Evolutionary conservation across 1,140 invertebrate species (phyloP), one percentile per base, ranked within the genome.

Genomic region (Belonocnema kinseyi): DNA sequence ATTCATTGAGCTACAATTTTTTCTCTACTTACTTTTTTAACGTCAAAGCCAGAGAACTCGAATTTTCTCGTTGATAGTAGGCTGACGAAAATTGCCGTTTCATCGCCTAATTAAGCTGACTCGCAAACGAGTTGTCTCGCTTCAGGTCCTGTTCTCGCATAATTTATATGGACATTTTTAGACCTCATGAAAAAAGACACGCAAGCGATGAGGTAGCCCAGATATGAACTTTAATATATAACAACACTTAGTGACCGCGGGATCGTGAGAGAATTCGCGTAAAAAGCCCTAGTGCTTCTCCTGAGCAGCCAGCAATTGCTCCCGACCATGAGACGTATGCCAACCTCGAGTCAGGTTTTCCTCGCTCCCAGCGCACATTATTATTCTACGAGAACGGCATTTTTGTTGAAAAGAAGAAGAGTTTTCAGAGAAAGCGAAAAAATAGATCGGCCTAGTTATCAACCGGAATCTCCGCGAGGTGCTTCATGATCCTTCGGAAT

Each of bases 231-330:
- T 85, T 86, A 86, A 86, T 83, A 83, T 82, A 83, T 79, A 84
- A 84, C 80, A 82, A 74, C 72, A 80, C 83, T 80, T 80, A 83
- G 85, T 81, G 82, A 77, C 54, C 82, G 71, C 80, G 81, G 85
- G 85, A 86, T 86, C 85, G 85, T 86, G 85, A 85, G 85, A 86
- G 82, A 86, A 86, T 86, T 85, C 82, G 78, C 82, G 81, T 75
- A 82, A 78, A 81, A 76, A 26, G 72, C 53, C 54, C 71, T 50
- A 74, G 58, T 71, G 77, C 72, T 56, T 74, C 19, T 66, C 56
- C 53, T 46, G 53, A 66, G 61, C 52, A 16, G 51, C 17, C 19
- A 70, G 75, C 50, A 71, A 80, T 78, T 76, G 75, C 73, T 66
- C 61, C 61, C 66, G 50, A 33, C 19, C 51, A 66, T 66, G 74